A percentile compares a stretch with the other conserved stretches of the same genome.
These are phyloP conservation scores for Pachypanchax playfairii DNA, from an alignment of 2,113 vertebrate genomes.

Conservation along the genomic window DNA sequence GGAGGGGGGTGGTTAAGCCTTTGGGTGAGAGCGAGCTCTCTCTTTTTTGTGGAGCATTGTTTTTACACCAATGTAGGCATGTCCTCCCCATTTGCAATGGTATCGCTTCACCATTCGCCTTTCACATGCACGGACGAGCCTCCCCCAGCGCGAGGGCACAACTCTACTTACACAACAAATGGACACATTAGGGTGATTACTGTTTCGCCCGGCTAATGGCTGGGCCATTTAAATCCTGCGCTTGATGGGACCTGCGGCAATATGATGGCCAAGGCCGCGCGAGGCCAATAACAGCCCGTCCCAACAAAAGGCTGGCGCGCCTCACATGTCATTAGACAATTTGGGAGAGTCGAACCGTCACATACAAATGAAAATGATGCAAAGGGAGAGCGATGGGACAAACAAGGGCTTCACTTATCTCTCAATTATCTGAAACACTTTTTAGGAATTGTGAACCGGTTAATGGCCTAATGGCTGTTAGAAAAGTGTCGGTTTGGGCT, in stretches of 20 bases:
- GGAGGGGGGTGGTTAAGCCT: constrained; percentile 38
- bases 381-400: constrained; percentile 47
- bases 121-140: constrained; percentile 74
- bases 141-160: constrained; percentile 65
- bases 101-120: constrained; percentile 69
- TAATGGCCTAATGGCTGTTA: constrained; percentile 55
- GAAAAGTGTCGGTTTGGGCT: constrained; percentile 28
- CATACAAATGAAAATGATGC: constrained; percentile 59
- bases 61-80: constrained; percentile 73
- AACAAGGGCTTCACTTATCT: constrained; percentile 63
- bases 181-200: constrained; percentile 80
- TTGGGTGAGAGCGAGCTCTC: constrained; percentile 37
- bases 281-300: constrained; percentile 62
- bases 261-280: constrained; percentile 73
- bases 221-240: constrained; percentile 72
- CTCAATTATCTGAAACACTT: constrained; percentile 61
- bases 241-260: constrained; percentile 71
- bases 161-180: constrained; percentile 82
- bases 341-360: constrained; percentile 62
- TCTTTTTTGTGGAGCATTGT: constrained; percentile 68
- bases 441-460: constrained; percentile 33
- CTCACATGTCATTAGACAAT: constrained; percentile 74
- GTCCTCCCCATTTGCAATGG: constrained; percentile 72
- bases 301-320: constrained; percentile 69
- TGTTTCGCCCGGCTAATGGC: constrained; percentile 79